Evolutionary conservation across 1,140 invertebrate species (phyloP), one percentile per base, ranked within the genome.

Genomic region (Rhagoletis pomonella): DNA sequence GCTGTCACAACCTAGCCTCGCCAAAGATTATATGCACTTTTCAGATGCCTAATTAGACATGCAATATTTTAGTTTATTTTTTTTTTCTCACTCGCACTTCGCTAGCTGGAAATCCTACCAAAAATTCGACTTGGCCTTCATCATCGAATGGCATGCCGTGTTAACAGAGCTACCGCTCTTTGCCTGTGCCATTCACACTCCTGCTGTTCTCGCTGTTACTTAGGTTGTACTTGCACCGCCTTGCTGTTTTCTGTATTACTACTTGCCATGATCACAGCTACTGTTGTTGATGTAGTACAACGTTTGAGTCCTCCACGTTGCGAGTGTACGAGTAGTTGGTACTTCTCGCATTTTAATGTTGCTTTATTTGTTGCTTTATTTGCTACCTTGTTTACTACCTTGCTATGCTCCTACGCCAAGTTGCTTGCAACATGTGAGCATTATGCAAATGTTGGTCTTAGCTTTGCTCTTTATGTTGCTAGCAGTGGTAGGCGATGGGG

Each of bases 381-480:
- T 50, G 50, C n/a, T 55, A n/a, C 73, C 47, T 55, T 81, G 47
- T 81, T 81, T 50, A 81, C 73, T 55, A 81, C n/a, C 47, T 19
- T 47, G 73, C 73, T 29, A n/a, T 12, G 64, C 73, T 4, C 17
- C 47, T 58, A n/a, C 73, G 42, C n/a, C 47, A 29, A 29, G 17
- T 42, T n/a, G 14, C 73, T 47, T 29, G 19, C 73, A 81, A 81
- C 47, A 81, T 55, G 73, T 58, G 73, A 58, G 47, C 50, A 81
- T 81, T 81, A 81, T 81, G 73, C 73, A 81, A 81, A 81, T 81
- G 44, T 81, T 81, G 73, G n/a, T 81, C 47, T 29, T 81, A n/a
- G n/a, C 19, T 47, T 77, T 4, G 42, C 44, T 77, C 44, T 77
- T 50, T 77, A 77, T 77, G 39, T 44, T 69, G 73, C 17, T 81